Evolutionary conservation across 1,140 invertebrate species (phyloP), one percentile per base, ranked within the genome.

Genomic region (Ruditapes philippinarum): DNA sequence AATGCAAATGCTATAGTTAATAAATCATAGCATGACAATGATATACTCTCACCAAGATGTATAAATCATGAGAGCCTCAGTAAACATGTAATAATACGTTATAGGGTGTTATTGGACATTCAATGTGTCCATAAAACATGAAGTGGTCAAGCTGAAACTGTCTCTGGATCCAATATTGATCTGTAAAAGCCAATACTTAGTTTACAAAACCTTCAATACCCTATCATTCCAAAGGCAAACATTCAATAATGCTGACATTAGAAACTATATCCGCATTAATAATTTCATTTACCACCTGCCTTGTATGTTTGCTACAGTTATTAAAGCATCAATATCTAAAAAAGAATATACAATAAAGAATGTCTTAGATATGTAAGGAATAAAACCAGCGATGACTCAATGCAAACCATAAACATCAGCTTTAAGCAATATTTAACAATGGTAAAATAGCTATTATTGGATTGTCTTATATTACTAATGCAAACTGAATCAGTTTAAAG

Each of bases 71-170:
- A 62, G 28, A 62, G n/a, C 57, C n/a, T 28, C n/a, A 62, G 9
- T 5, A 62, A 70, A 70, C 9, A 28, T 28, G 22, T 36, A 38
- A 36, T 70, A 70, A 70, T 70, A 38, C 65, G 19, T 19, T 70
- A 70, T 70, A 4, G 65, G 65, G 65, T 70, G 65, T 70, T 40
- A 70, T 38, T 70, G 65, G 65, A 28, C 65, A 70, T 25, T 22
- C 19, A n/a, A 38, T 38, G 9, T 38, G 2, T 70, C 65, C 28
- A 38, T 70, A 70, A 70, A 38, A 70, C 11, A 70, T 70, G 22
- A 36, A 7, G 33, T n/a, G 33, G 65, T 70, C 65, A 70, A 38
- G 65, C 65, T 19, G 36, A 14, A 36, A 28, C 33, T n/a, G n/a
- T n/a, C n/a, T n/a, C 33, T 12, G 38, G 65, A 25, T 11, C 22